Evolutionary conservation across 2,797 vertebrate species (phyloP).

Genomic region (Cephalopachus bancanus): DNA sequence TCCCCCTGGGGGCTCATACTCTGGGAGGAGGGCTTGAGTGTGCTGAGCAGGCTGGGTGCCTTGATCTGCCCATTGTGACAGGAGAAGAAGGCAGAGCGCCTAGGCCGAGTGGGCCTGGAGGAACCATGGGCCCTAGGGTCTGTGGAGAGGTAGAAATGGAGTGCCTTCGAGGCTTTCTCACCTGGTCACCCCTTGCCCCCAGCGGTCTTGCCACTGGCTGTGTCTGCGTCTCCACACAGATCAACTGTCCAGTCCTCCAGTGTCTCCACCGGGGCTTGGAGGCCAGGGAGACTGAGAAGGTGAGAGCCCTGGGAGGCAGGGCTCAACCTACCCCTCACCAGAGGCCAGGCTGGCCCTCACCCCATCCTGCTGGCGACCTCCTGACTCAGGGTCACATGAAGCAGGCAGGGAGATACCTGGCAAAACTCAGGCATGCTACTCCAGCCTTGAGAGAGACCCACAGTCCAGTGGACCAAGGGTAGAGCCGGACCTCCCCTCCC

Average conservation of each 20-base stretch:
- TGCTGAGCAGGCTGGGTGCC: neutral
- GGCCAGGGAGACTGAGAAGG: neutral
- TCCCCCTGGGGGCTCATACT: neutral
- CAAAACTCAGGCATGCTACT: neutral
- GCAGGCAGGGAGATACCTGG: too few relatives aligned
- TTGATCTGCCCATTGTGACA: fast-evolving
- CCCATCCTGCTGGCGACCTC: too few relatives aligned
- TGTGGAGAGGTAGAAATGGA: fast-evolving
- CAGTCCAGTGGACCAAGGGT: neutral
- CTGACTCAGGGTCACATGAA: too few relatives aligned
- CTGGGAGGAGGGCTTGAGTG: neutral
- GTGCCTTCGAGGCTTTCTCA: too few relatives aligned
- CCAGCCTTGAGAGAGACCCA: neutral
- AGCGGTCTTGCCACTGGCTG: neutral
- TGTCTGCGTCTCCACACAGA: neutral
- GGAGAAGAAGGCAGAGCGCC: neutral
- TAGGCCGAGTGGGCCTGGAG: neutral
- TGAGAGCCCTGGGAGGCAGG: neutral
- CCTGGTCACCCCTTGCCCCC: neutral
- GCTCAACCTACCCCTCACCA: too few relatives aligned
- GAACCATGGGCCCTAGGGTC: neutral
- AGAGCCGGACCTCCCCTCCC: neutral
- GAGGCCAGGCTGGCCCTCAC: too few relatives aligned
- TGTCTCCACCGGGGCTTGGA: too few relatives aligned
- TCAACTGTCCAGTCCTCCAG: neutral